phyloP scores from a whole-genome alignment of 2,113 vertebrate genomes.

The Ammospiza nelsoni region DNA sequence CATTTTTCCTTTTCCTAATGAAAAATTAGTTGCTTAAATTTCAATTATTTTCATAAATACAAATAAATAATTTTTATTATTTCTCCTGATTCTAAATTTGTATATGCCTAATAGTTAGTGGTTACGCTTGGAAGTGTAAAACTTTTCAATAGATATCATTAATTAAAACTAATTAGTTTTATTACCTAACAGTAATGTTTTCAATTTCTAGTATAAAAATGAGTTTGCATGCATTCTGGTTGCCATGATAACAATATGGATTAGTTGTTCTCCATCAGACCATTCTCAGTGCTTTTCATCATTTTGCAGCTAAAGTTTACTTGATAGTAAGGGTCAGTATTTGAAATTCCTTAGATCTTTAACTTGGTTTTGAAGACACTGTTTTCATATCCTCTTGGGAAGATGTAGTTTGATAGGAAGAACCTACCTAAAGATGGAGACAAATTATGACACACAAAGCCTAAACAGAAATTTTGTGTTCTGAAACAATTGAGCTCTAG shows the following conservation, averaged over 20 bases:
- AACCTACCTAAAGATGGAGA: background rate
- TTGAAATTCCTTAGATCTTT: slow-evolving; percentile 20
- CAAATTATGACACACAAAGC: background rate
- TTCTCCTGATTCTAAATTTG: background rate
- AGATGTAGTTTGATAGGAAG: background rate
- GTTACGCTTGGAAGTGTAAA: background rate
- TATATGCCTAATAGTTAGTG: background rate
- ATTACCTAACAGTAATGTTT: slow-evolving; percentile 55
- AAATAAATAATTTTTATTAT: background rate
- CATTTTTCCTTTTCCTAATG: background rate
- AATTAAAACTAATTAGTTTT: slow-evolving; percentile 61
- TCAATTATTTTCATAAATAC: background rate
- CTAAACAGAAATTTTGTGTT: background rate
- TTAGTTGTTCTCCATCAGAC: slow-evolving; percentile 34
- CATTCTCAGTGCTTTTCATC: background rate
- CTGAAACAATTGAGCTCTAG: slow-evolving; percentile 23
- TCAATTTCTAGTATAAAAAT: slow-evolving; percentile 59
- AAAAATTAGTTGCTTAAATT: background rate
- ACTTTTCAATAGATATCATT: background rate
- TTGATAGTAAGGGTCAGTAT: slow-evolving; percentile 40
- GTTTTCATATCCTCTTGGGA: background rate
- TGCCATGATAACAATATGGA: slow-evolving; percentile 29
- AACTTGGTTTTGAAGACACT: slow-evolving; percentile 29
- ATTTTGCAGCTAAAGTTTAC: slow-evolving; percentile 5
- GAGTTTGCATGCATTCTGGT: slow-evolving; percentile 58